Evolutionary conservation across 2,888 invertebrate genomes (phyloP).

Genomic region (Labia minor): DNA sequence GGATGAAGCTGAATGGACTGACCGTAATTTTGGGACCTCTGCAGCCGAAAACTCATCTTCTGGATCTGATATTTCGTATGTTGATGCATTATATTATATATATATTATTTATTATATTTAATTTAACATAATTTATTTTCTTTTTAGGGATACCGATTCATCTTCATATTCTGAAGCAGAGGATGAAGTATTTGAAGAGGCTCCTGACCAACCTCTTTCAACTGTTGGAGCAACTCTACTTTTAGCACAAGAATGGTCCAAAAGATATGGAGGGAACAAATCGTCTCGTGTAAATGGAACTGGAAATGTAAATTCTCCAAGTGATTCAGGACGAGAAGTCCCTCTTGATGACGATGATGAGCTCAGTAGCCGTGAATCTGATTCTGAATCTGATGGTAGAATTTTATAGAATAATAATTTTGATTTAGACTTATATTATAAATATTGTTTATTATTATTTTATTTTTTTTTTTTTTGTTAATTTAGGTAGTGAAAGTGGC

Average conservation of each 20-base stretch:
- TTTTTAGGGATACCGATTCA: conserved; percentile 41
- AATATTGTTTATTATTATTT: conserved; percentile 1
- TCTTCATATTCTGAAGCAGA: conserved; percentile 35
- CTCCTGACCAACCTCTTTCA: conserved; percentile 47
- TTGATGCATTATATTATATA: conserved; percentile 44
- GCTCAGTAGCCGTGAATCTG: neutral
- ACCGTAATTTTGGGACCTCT: conserved; percentile 77
- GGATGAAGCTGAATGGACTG: conserved; percentile 93
- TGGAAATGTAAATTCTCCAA: conserved; percentile 32
- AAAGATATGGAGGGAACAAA: conserved; percentile 36
- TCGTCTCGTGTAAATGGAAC: conserved; percentile 27
- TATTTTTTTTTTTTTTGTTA: conserved; percentile 19
- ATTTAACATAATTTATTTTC: neutral
- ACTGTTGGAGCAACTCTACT: conserved; percentile 57
- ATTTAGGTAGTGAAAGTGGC: conserved; percentile 51
- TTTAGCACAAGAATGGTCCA: conserved; percentile 57
- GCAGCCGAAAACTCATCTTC: conserved; percentile 55
- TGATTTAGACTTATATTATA: conserved; percentile 20
- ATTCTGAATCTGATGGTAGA: neutral
- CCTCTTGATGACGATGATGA: conserved; percentile 24
- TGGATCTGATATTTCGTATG: conserved; percentile 33
- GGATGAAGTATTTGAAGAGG: conserved; percentile 57
- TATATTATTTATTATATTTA: conserved; percentile 15
- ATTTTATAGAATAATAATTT: no score
- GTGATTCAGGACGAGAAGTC: conserved; percentile 29